Base-by-base conservation (phyloP, 2,888 invertebrate genomes). In the Celastrina argiolus region DNA sequence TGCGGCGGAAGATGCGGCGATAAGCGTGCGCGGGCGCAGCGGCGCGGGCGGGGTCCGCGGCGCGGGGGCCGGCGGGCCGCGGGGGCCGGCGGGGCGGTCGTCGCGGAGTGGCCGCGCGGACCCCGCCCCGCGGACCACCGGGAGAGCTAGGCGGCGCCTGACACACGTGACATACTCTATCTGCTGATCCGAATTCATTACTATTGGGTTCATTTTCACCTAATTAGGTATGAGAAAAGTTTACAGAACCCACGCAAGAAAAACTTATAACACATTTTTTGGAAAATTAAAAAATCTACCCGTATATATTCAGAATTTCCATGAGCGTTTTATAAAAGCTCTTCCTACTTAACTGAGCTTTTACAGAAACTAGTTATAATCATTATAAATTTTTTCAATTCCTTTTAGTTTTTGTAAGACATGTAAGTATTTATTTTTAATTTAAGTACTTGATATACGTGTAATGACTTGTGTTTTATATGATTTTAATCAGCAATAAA, bases 101-200 rank as follows among this genome's bases (percentile, higher is more conserved):
- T 81, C 78, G 82, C 41, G 83, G 87, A 86, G 82, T 88, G 88
- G 89, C 87, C 87, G 85, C 83, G 77, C 74, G 81, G 88, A 87
- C 89, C 88, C 84, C 89, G 87, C 90, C 88, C 89, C 87, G 87
- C 83, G 83, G 92, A 92, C 92, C 92, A 92, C 91, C 92, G 91
- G 90, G 88, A 87, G 84, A 85, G 91, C 88, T 83, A 88, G 89
- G 89, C 89, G 88, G 89, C 84, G 84, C 81, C 76, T 74, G 72
- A 69, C 71, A 72, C 83, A 83, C 81, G 81, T 81, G 82, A 84
- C 83, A 79, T 81, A 79, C 74, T 78, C 79, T 79, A 81, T 80
- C 78, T 74, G 68, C 67, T 71, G 72, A 75, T 77, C 76, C 75
- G 74, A 79, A 75, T 74, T 75, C 74, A 72, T 72, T 75, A 70